phyloP scores from a whole-genome alignment of 2,888 invertebrate genomes.

The Phaonia tiefii region DNA sequence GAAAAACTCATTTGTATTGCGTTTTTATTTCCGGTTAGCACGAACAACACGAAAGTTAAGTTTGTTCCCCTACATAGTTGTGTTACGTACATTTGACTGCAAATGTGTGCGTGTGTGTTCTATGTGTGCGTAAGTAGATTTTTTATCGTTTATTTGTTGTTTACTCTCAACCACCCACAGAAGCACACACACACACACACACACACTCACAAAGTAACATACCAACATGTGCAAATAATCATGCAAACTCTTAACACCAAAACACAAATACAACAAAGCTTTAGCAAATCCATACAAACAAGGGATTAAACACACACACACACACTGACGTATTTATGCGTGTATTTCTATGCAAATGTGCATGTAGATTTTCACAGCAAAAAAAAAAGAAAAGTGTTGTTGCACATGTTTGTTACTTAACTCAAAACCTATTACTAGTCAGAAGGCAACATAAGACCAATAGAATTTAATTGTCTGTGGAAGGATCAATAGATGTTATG shows the following conservation, averaged over 20 bases:
- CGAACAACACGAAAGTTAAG: constrained; percentile 58
- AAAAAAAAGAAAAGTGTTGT: too few relatives aligned
- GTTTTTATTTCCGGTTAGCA: constrained; percentile 68
- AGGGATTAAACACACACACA: not conserved
- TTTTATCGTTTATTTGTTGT: constrained; percentile 76
- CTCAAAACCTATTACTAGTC: too few relatives aligned
- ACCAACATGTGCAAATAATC: constrained; percentile 33
- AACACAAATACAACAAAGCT: constrained; percentile 35
- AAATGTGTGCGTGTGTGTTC: not conserved
- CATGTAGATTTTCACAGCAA: not conserved
- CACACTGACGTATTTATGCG: not conserved
- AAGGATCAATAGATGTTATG: too few relatives aligned
- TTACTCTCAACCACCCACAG: constrained; percentile 71
- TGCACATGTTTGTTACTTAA: too few relatives aligned
- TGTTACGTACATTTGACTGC: constrained; percentile 11
- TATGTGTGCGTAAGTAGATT: constrained; percentile 59
- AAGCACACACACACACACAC: constrained; percentile 48
- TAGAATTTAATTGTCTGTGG: too few relatives aligned
- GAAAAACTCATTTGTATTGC: constrained; percentile 57
- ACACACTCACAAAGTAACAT: constrained; percentile 46
- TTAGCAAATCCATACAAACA: constrained; percentile 10
- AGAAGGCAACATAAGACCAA: too few relatives aligned
- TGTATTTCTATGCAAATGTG: not conserved
- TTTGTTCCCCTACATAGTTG: constrained; percentile 23
- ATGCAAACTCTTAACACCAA: constrained; percentile 19